These are phyloP conservation scores for Cricetomys ansorgei DNA, from an alignment of 2,113 vertebrate genomes.

Conservation along the genomic window DNA sequence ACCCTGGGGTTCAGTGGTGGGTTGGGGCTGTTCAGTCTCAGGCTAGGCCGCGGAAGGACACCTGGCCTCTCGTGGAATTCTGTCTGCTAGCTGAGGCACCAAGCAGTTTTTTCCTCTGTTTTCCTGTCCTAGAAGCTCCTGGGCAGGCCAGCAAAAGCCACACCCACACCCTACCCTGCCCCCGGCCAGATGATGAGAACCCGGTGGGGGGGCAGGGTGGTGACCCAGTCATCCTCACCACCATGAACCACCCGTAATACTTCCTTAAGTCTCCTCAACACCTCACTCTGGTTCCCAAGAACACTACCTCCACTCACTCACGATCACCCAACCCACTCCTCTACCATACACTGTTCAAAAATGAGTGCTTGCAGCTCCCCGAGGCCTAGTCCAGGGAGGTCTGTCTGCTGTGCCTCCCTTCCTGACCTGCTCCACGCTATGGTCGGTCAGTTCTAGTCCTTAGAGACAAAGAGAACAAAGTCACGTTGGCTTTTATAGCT, in stretches of 20 bases:
- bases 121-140: slow-evolving; percentile 47
- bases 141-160: slow-evolving; percentile 39
- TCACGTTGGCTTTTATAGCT: background rate
- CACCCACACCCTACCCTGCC: background rate
- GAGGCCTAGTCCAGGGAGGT: slow-evolving; percentile 44
- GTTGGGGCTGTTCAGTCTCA: background rate
- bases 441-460: slow-evolving; percentile 15
- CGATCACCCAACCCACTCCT: slow-evolving; percentile 61
- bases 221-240: background rate
- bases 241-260: slow-evolving; percentile 62
- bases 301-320: slow-evolving; percentile 60
- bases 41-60: background rate
- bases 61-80: background rate
- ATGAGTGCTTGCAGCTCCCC: slow-evolving; percentile 43
- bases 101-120: background rate
- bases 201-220: background rate
- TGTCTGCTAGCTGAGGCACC: slow-evolving; percentile 41
- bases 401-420: background rate
- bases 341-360: slow-evolving; percentile 61
- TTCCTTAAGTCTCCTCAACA: slow-evolving; percentile 73
- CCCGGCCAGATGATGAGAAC: background rate
- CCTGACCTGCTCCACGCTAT: background rate
- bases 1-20: background rate
- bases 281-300: slow-evolving; percentile 75
- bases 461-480: background rate